phyloP scores from a whole-genome alignment of 2,113 vertebrate genomes.

The Chloroceryle aenea region DNA sequence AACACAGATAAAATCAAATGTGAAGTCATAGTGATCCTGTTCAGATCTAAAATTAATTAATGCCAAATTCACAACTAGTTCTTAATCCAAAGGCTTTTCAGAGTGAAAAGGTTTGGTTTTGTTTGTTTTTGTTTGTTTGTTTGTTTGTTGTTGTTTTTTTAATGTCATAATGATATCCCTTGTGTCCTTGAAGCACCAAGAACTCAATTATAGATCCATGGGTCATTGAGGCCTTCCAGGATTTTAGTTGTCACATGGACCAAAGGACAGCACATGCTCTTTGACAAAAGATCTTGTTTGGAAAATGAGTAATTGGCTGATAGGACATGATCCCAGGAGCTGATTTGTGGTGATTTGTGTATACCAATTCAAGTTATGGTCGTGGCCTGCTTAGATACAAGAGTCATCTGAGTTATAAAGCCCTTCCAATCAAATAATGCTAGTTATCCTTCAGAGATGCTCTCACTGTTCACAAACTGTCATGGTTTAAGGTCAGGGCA shows the following conservation, averaged over 20 bases:
- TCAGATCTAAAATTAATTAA: neutral
- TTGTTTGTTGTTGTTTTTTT: neutral
- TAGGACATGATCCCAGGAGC: neutral
- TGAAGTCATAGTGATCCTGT: neutral
- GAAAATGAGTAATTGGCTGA: neutral
- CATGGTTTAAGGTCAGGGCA: no score
- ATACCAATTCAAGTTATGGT: neutral
- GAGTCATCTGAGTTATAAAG: neutral
- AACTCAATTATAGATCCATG: neutral
- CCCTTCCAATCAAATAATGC: neutral
- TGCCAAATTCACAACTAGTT: neutral
- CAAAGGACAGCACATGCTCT: neutral
- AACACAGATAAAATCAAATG: slow-evolving; percentile 8
- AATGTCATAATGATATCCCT: neutral
- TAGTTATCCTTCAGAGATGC: neutral
- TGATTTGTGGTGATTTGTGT: neutral
- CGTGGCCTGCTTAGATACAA: neutral
- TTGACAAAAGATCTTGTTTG: neutral
- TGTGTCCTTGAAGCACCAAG: neutral
- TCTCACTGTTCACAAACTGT: neutral
- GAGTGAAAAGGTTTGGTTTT: neutral
- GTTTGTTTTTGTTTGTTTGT: neutral
- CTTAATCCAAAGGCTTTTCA: neutral
- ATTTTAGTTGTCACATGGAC: neutral
- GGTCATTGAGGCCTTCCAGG: neutral